Conservation (phyloP, 2,888 invertebrate genomes). For the Rhyacophila evoluta region DNA sequence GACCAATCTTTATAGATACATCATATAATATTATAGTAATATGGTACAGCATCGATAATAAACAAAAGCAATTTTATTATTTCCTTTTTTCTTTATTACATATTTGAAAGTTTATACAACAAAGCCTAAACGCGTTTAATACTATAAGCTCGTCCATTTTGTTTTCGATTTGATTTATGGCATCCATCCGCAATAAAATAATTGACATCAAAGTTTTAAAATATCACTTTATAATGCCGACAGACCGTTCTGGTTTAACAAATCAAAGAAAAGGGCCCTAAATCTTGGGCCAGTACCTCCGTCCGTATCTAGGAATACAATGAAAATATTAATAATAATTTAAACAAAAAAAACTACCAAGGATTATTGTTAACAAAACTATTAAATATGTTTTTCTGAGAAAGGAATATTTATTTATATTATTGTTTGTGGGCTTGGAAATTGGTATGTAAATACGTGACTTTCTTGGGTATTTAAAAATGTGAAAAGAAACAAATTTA, state of each 20-base stretch:
- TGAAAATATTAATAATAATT: neutral
- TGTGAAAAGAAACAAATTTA: neutral
- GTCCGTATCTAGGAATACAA: neutral
- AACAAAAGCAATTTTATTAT: no score
- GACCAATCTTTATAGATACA: no score
- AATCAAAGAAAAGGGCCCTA: neutral
- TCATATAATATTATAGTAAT: no score
- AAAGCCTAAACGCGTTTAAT: no score
- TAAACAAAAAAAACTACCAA: neutral
- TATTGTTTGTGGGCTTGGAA: neutral
- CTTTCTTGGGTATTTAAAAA: neutral
- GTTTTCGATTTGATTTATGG: conserved; percentile 16
- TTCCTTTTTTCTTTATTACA: neutral
- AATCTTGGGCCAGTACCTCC: neutral
- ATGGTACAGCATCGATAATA: no score
- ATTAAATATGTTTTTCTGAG: neutral
- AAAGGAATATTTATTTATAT: neutral
- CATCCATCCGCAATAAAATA: conserved; percentile 23
- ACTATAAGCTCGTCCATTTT: no score
- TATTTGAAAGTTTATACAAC: neutral
- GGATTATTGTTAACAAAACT: neutral
- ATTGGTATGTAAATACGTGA: neutral
- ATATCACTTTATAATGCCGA: conserved; percentile 1
- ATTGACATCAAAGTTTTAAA: neutral
- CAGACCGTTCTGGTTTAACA: neutral